Conservation (phyloP, 2,888 invertebrate species). For the Phengaris arion region DNA sequence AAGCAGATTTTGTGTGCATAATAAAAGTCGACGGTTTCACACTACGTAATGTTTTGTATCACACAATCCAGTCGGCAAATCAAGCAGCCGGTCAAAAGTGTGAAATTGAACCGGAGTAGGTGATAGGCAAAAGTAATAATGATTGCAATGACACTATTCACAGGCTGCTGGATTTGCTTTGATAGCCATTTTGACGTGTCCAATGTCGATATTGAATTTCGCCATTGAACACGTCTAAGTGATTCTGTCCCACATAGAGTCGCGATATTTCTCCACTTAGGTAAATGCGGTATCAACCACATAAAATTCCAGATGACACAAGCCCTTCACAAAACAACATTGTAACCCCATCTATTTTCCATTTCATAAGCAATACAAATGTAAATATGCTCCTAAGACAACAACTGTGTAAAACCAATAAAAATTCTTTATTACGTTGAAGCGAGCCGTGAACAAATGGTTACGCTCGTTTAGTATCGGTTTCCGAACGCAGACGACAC, state of each 20-base stretch:
- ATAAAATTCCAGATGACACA: neutral
- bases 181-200: no score
- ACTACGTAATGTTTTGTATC: no score
- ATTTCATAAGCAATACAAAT: constrained; percentile 13
- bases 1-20: neutral
- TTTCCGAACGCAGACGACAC: constrained; percentile 54
- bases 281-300: neutral
- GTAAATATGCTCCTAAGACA: constrained; percentile 28
- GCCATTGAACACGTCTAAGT: no score
- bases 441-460: constrained; percentile 61
- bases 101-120: no score
- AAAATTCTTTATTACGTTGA: constrained; percentile 65
- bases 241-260: no score
- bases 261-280: neutral
- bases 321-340: constrained; percentile 30
- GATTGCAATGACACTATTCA: no score
- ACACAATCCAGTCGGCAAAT: no score
- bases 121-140: no score
- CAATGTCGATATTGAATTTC: neutral
- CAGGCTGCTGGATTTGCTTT: no score
- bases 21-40: no score
- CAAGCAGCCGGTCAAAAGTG: neutral
- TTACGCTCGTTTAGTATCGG: constrained; percentile 54
- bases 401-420: constrained; percentile 57
- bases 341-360: constrained; percentile 25